A percentile compares a stretch with the other conserved stretches of the same genome.
Conservation (phyloP, 2,888 invertebrate genomes). For the Chaetogeoica ovagalla region DNA sequence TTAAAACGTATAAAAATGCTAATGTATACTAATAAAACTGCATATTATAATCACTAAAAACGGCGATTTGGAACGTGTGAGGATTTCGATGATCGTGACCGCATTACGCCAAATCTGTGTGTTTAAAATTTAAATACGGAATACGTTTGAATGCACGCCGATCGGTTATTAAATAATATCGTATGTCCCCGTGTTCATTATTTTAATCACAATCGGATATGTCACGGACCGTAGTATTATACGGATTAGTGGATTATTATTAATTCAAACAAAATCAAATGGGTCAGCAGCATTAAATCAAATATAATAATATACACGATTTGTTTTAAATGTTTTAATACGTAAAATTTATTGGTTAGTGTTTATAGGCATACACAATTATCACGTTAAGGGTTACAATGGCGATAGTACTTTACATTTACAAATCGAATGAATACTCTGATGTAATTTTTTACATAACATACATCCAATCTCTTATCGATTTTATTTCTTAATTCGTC, state of each 20-base stretch:
- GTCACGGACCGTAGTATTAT: not conserved
- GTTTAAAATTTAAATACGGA: conserved; percentile 8
- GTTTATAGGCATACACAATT: too few relatives aligned
- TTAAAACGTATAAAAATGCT: not conserved
- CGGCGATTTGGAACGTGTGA: not conserved
- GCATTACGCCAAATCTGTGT: not conserved
- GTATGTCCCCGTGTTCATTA: too few relatives aligned
- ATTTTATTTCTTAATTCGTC: not conserved
- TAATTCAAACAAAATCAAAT: not conserved
- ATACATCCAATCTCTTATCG: not conserved
- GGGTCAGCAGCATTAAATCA: not conserved
- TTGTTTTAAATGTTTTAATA: not conserved
- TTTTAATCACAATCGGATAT: not conserved
- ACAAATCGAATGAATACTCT: not conserved
- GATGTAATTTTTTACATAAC: not conserved
- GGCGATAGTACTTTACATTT: not conserved
- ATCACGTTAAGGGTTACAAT: not conserved
- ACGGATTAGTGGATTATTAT: not conserved
- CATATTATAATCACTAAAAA: not conserved
- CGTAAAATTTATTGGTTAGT: too few relatives aligned
- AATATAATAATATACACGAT: not conserved
- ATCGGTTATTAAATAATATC: not conserved
- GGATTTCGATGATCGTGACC: not conserved
- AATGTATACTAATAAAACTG: not conserved
- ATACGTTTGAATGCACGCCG: not conserved